Percentiles rank a stretch among this genome's conserved stretches.
Conservation (phyloP, 2,797 vertebrate genomes). For the Halcyon chelicuti region DNA sequence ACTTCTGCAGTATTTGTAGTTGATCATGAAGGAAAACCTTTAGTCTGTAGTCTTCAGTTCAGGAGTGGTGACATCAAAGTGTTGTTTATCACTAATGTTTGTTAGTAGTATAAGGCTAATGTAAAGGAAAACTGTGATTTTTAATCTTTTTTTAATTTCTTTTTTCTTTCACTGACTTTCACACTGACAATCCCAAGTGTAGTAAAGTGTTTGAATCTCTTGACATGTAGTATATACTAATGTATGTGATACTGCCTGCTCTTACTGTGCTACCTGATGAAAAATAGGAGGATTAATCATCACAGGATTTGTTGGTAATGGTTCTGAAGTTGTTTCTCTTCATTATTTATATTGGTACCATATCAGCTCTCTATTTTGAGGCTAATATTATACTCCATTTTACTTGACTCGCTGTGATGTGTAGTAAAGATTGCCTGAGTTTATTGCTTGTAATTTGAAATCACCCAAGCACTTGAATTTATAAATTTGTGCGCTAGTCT, state of each 20-base stretch:
- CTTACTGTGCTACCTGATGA: background rate
- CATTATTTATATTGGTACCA: background rate
- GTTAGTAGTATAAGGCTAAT: background rate
- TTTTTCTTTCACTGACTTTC: background rate
- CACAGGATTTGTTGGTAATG: background rate
- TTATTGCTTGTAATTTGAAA: background rate
- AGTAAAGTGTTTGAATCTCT: background rate
- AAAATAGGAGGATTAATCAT: background rate
- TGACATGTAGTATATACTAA: background rate
- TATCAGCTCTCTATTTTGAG: background rate
- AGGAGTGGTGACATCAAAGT: background rate
- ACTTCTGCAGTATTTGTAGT: background rate
- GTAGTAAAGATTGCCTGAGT: background rate
- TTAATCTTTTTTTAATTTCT: background rate
- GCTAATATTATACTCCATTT: background rate
- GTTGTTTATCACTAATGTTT: background rate
- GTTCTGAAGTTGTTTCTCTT: background rate
- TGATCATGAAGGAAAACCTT: background rate
- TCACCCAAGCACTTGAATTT: background rate
- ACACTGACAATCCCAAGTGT: background rate
- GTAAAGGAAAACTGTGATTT: background rate
- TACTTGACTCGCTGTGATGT: background rate
- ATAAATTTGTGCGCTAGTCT: background rate
- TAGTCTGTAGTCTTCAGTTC: background rate
- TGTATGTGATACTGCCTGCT: background rate